Base-by-base conservation (phyloP, 2,888 invertebrate genomes). In the Amiota communis region DNA sequence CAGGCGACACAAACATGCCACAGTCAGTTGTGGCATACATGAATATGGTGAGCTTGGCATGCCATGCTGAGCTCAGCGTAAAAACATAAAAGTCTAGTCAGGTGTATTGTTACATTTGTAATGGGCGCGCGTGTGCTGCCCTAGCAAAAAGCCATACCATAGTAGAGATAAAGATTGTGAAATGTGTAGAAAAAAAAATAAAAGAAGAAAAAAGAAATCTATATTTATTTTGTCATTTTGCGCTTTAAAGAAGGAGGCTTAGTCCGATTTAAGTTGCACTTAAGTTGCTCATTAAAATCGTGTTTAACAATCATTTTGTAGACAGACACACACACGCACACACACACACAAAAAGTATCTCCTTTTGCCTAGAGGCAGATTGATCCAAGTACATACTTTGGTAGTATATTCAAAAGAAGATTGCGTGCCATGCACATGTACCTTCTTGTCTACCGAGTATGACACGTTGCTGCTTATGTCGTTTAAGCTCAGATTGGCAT, bases 71-170 rank as follows among this genome's bases (percentile, higher is more conserved):
- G 48, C 36, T 20, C 36, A 48, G 63, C 17, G 63, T 49, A 47
- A 17, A 57, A 64, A 64, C 70, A 63, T 65, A 56, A 64, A 65
- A 57, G 73, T 71, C 64, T 47, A 71, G 82, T 87, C 86, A 87
- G 86, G 86, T 87, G 86, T 79, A 83, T 81, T 80, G 75, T 85
- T 82, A 81, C 85, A 80, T 78, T 79, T 79, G 79, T 73, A 73
- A 76, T 69, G 73, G 69, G 69, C 48, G 51, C 64, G 15, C 71
- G 56, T 20, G n/a, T 17, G 20, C 36, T 15, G 20, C 47, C 36
- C 57, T 13, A 17, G 48, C 51, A 48, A 9, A 65, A 17, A 48
- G 51, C 57, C 67, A 64, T 36, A 36, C 4, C 36, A 36, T n/a
- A n/a, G n/a, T n/a, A 36, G 36, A 36, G 36, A 36, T 36, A 36